Evolutionary conservation across 2,113 vertebrate species (phyloP).

Genomic region (Paratilapia polleni): DNA sequence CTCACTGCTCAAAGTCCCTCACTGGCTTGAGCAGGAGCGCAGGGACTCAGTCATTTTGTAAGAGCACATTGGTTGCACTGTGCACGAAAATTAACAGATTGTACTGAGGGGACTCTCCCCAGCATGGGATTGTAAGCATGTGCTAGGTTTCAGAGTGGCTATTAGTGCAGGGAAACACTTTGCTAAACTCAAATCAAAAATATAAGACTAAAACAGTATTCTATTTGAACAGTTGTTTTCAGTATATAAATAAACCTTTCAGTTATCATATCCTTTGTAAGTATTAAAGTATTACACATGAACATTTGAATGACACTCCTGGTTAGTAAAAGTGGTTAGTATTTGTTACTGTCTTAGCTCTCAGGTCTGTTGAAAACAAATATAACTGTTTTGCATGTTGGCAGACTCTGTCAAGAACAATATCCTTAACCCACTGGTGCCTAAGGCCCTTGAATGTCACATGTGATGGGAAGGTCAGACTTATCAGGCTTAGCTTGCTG

Average conservation of each 20-base stretch:
- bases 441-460: background rate
- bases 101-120: background rate
- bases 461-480: conserved; percentile 18
- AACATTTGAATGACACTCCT: background rate
- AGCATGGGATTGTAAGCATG: background rate
- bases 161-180: background rate
- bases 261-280: too few relatives aligned
- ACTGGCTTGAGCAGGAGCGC: conserved; percentile 44
- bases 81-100: conserved; percentile 24
- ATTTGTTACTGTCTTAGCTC: background rate
- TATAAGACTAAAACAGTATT: background rate
- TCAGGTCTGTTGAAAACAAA: background rate
- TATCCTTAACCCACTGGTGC: background rate
- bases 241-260: background rate
- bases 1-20: conserved; percentile 60
- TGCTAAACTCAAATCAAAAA: background rate
- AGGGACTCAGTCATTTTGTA: conserved; percentile 47
- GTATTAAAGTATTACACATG: background rate
- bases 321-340: background rate
- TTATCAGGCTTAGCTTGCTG: background rate
- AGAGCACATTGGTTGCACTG: conserved; percentile 24
- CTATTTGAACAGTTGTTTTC: background rate
- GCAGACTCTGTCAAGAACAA: background rate
- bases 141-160: conserved; percentile 1
- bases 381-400: background rate